Percentiles rank a stretch among this genome's conserved stretches.
Conservation (phyloP, 2,888 invertebrate species). For the Drosophila siamana region DNA sequence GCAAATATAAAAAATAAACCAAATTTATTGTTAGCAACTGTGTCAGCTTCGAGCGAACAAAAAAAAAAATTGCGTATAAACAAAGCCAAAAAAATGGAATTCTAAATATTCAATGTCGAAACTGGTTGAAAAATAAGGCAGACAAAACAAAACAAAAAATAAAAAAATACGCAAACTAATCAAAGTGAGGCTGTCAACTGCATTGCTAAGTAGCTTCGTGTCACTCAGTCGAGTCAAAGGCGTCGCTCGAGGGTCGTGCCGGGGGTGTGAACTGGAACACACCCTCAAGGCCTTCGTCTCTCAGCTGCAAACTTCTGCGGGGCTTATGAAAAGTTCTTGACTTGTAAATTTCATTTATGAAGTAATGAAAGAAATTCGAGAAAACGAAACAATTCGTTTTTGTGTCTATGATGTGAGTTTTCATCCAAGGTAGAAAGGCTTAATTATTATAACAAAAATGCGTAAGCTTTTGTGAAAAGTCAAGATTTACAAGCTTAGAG, state of each 20-base stretch:
- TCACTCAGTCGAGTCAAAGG: constrained; percentile 10
- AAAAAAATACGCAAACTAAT: constrained; percentile 60
- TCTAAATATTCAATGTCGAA: constrained; percentile 70
- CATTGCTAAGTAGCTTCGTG: constrained; percentile 65
- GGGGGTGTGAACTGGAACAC: constrained; percentile 11
- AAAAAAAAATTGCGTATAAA: constrained; percentile 1
- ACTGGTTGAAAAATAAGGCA: constrained; percentile 57
- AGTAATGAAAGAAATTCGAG: not conserved
- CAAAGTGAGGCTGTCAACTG: constrained; percentile 66
- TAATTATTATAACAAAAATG: not conserved
- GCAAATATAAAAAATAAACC: constrained; percentile 15
- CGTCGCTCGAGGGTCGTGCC: not conserved
- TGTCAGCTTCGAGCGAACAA: constrained; percentile 47
- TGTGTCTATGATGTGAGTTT: not conserved
- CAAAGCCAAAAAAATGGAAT: constrained; percentile 37
- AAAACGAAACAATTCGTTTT: no score
- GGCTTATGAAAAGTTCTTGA: not conserved
- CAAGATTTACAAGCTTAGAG: no score
- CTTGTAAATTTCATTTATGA: not conserved
- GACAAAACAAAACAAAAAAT: no score
- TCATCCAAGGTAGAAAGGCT: not conserved
- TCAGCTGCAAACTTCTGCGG: not conserved
- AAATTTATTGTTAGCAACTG: constrained; percentile 56
- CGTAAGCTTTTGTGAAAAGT: not conserved
- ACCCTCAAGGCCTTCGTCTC: constrained; percentile 35